Evolutionary conservation across 2,113 vertebrate genomes (phyloP).

Genomic region (Carettochelys insculpta): DNA sequence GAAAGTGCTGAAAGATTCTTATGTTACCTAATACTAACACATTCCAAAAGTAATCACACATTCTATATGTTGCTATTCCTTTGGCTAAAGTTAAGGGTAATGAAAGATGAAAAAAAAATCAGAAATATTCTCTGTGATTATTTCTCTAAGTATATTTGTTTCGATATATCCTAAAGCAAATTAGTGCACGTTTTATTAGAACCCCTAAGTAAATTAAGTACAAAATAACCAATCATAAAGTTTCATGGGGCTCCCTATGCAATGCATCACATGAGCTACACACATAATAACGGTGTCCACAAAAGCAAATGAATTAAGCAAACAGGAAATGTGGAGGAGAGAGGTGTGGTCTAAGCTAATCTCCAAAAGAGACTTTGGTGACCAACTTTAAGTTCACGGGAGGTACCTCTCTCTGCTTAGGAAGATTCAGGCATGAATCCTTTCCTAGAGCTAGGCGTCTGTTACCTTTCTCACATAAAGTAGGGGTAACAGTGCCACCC

Average conservation of each 20-base stretch:
- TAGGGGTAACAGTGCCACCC: too few relatives aligned
- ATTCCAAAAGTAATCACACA: neutral
- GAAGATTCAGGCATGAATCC: too few relatives aligned
- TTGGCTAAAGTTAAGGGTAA: neutral
- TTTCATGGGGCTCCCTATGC: neutral
- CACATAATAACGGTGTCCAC: neutral
- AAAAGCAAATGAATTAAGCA: neutral
- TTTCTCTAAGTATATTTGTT: neutral
- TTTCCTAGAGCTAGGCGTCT: too few relatives aligned
- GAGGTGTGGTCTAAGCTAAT: too few relatives aligned
- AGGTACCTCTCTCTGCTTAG: too few relatives aligned
- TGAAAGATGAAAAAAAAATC: neutral
- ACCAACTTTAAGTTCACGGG: too few relatives aligned
- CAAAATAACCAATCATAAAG: neutral
- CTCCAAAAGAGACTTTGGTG: too few relatives aligned
- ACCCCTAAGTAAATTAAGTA: neutral
- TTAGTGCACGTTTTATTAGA: neutral
- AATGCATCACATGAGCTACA: neutral
- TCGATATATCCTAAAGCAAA: neutral
- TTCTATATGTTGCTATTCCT: neutral
- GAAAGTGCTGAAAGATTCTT: neutral
- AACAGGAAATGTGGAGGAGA: neutral
- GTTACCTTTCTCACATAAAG: too few relatives aligned
- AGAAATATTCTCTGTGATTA: neutral
- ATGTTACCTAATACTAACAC: neutral